phyloP scores from a whole-genome alignment of 2,113 vertebrate genomes.

The Haemorhous mexicanus region DNA sequence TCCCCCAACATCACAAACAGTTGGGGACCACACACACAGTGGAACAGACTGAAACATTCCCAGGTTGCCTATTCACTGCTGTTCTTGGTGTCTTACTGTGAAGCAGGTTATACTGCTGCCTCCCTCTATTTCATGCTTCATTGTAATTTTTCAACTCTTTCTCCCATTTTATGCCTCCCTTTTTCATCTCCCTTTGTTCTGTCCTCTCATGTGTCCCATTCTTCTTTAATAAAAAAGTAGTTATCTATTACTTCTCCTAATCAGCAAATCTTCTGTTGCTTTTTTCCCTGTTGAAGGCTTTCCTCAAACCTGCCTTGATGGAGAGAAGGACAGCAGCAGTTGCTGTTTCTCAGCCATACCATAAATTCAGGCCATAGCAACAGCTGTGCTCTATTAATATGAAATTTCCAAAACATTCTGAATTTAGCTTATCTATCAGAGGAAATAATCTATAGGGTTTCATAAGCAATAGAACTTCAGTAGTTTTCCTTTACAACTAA shows the following conservation, averaged over 20 bases:
- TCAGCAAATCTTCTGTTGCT: not conserved
- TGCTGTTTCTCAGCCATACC: too few relatives aligned
- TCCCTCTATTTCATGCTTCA: not conserved
- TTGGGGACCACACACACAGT: not conserved
- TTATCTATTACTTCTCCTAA: not conserved
- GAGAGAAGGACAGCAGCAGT: not conserved
- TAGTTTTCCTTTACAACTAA: not conserved
- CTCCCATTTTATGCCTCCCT: not conserved
- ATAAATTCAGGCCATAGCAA: not conserved
- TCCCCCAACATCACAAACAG: not conserved
- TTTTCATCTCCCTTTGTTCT: not conserved
- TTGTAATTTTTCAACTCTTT: not conserved
- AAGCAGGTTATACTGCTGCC: not conserved
- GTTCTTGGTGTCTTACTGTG: not conserved
- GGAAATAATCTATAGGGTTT: not conserved
- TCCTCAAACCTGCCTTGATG: not conserved
- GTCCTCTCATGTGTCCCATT: not conserved
- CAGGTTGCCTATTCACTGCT: not conserved
- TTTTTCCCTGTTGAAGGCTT: not conserved
- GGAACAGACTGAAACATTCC: not conserved
- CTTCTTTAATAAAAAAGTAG: not conserved
- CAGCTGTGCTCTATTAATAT: not conserved
- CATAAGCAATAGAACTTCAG: not conserved
- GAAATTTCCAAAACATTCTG: not conserved
- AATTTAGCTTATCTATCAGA: not conserved